Conservation (phyloP, 2,888 invertebrate species). For the Bruchidius siliquastri region DNA sequence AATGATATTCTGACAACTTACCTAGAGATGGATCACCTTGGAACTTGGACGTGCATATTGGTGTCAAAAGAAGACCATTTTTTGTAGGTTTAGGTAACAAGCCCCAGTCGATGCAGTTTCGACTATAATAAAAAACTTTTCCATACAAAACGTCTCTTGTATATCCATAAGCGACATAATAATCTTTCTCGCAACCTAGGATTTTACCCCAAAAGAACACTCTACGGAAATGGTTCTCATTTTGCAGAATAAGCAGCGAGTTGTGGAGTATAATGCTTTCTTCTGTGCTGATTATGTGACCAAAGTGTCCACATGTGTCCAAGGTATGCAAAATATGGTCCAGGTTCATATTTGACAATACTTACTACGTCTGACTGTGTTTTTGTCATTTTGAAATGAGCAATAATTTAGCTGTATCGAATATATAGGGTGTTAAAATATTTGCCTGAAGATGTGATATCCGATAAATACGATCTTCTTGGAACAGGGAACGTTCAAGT, state of each 20-base stretch:
- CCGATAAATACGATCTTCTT: no score
- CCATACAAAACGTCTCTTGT: slow-evolving; percentile 66
- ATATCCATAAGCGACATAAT: slow-evolving; percentile 79
- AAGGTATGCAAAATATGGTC: slow-evolving; percentile 50
- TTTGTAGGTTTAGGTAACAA: slow-evolving; percentile 52
- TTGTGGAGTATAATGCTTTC: slow-evolving; percentile 69
- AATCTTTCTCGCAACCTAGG: slow-evolving; percentile 69
- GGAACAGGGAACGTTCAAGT: no score
- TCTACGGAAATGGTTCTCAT: slow-evolving; percentile 77
- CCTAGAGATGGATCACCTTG: slow-evolving; percentile 34
- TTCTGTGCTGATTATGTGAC: slow-evolving; percentile 68
- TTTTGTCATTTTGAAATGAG: not conserved
- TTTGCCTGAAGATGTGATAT: no score
- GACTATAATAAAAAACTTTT: slow-evolving; percentile 73
- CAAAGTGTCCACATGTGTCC: slow-evolving; percentile 57
- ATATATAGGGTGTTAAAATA: no score
- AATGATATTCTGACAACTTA: no score
- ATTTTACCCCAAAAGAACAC: slow-evolving; percentile 86
- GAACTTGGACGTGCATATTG: slow-evolving; percentile 44
- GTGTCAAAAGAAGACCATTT: slow-evolving; percentile 44
- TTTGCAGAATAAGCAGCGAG: slow-evolving; percentile 72
- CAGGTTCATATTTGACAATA: slow-evolving; percentile 51
- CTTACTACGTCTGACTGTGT: not conserved
- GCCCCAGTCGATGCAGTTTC: slow-evolving; percentile 67
- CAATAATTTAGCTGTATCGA: no score